Percentiles rank a stretch among this genome's conserved stretches.
These are phyloP conservation scores for Petromus typicus DNA, from an alignment of 2,113 vertebrate genomes.

Conservation along the genomic window DNA sequence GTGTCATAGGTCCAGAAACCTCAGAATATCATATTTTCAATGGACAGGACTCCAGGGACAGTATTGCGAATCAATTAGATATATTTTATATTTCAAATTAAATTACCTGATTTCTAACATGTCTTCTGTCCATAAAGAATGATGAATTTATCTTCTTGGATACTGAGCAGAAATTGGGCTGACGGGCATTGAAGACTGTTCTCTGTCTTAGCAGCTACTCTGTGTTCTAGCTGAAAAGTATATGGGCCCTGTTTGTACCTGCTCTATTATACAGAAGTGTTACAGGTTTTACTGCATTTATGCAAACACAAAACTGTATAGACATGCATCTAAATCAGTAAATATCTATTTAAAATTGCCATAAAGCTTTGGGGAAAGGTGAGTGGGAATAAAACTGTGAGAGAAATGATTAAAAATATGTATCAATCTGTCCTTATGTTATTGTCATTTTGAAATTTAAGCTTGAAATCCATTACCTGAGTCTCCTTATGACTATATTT, in stretches of 20 bases:
- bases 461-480: background rate
- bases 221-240: background rate
- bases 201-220: constrained; percentile 57
- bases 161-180: constrained; percentile 59
- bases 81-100: constrained; percentile 74
- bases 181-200: constrained; percentile 34
- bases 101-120: constrained; percentile 62
- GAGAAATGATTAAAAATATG: constrained; percentile 31
- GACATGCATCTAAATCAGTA: constrained; percentile 9
- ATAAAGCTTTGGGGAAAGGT: background rate
- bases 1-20: constrained; percentile 40
- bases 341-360: background rate
- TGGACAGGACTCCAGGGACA: constrained; percentile 46
- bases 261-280: background rate
- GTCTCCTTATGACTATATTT: background rate
- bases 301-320: background rate
- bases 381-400: background rate
- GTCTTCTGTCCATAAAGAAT: constrained; percentile 66
- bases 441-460: constrained; percentile 8
- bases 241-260: background rate
- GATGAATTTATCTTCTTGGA: constrained; percentile 59
- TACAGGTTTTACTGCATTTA: background rate
- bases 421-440: background rate
- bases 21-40: constrained; percentile 18
- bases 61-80: constrained; percentile 69